Conservation (phyloP, 2,888 invertebrate genomes). For the Scaptomyza tumidula region DNA sequence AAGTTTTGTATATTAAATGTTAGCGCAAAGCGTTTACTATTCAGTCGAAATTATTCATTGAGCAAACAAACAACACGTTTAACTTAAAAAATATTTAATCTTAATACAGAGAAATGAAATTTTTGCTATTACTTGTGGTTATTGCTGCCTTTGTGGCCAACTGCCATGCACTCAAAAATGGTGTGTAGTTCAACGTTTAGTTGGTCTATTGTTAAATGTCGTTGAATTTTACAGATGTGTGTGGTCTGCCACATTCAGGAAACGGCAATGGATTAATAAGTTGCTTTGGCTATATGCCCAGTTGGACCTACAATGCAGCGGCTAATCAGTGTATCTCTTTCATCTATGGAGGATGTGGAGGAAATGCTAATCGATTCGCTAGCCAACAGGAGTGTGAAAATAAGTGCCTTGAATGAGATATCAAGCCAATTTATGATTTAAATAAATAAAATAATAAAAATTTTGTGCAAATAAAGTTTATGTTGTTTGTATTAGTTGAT, state of each 20-base stretch:
- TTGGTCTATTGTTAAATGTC: no score
- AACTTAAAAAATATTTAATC: no score
- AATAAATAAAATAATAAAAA: no score
- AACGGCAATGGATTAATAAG: constrained; percentile 28
- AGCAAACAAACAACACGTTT: neutral
- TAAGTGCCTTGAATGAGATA: constrained; percentile 34
- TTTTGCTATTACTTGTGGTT: constrained; percentile 28
- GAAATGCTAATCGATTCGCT: constrained; percentile 55
- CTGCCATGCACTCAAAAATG: constrained; percentile 27
- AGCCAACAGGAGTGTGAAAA: constrained; percentile 29
- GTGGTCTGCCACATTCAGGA: constrained; percentile 28
- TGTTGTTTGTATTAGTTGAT: neutral
- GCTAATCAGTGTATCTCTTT: constrained; percentile 29
- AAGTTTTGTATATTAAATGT: neutral
- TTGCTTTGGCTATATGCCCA: neutral
- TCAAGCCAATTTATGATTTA: no score
- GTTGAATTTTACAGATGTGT: constrained; percentile 31
- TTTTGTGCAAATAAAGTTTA: no score
- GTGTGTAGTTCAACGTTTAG: constrained; percentile 12
- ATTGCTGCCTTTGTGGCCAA: constrained; percentile 27
- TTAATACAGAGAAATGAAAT: constrained; percentile 27
- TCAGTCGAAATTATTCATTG: constrained; percentile 7
- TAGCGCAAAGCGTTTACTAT: neutral
- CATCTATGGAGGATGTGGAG: constrained; percentile 53
- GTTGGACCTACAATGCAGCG: neutral